Evolutionary conservation across 1,140 invertebrate species (phyloP).

Genomic region (Wiebesia pumilae): DNA sequence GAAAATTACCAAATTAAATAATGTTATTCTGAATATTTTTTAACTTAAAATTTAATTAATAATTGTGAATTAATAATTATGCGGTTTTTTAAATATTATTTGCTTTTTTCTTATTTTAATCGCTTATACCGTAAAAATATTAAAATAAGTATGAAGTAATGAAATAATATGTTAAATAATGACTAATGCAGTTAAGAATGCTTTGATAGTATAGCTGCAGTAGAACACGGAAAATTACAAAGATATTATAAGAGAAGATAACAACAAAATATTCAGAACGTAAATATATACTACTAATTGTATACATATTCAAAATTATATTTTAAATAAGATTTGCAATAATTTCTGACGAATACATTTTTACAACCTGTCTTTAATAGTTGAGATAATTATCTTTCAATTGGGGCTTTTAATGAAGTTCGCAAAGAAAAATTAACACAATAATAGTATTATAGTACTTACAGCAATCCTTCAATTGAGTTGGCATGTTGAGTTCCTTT

Average conservation of each 20-base stretch:
- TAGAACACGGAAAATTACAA: constrained; percentile 28
- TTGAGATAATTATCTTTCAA: background rate
- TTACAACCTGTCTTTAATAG: too few relatives aligned
- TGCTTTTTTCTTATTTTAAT: too few relatives aligned
- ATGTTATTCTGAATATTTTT: too few relatives aligned
- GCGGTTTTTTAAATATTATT: too few relatives aligned
- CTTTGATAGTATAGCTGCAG: background rate
- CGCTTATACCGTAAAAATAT: background rate
- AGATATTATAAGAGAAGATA: background rate
- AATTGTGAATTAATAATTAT: too few relatives aligned
- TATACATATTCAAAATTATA: background rate
- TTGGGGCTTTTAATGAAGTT: background rate
- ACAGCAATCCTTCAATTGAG: constrained; percentile 40
- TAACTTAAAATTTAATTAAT: too few relatives aligned
- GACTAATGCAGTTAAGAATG: constrained; percentile 15
- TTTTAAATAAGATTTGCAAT: background rate
- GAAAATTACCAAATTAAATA: too few relatives aligned
- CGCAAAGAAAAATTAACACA: background rate
- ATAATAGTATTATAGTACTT: constrained; percentile 2
- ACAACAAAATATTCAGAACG: background rate
- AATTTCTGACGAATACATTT: background rate
- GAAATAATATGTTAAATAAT: background rate
- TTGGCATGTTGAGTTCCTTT: constrained; percentile 16
- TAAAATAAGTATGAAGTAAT: background rate
- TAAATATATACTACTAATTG: background rate